Base-by-base conservation (phyloP, 2,113 vertebrate genomes). In the Herpailurus yagouaroundi region DNA sequence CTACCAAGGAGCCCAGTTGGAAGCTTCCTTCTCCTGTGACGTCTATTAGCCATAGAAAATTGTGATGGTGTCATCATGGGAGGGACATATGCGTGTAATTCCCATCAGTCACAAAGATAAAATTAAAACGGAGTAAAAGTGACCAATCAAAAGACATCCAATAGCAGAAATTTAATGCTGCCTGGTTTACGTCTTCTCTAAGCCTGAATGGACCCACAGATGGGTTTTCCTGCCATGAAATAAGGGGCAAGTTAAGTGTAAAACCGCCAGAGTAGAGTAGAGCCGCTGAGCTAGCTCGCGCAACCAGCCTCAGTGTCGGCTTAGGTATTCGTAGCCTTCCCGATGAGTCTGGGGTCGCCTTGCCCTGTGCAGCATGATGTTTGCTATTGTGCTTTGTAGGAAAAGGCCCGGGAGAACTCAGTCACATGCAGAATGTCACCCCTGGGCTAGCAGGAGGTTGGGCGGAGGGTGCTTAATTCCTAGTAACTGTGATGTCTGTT, bases 281-380 rank as follows among this genome's bases (percentile, higher is more conserved):
- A 33, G 64, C 36, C 0, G 0, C 1, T 0, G 71, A 41, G 7
- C 71, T 74, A 41, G 9, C 71, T 81, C 1, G 3, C 29, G 36
- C 13, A 63, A n/a, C 23, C 36, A 2, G 14, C 60, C 36, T 11
- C 52, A 23, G 2, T 7, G 2, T 10, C 38, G 12, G 11, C 9
- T 31, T 16, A 27, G 66, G 55, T 73, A n/a, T n/a, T 27, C 18
- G 12, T 23, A 38, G 81, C 23, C 84, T 33, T 69, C 31, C 12
- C 0, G 15, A 33, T 4, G 64, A 55, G 80, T 41, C 82, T 48
- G n/a, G 31, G 27, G 29, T 23, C 4, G 1, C 45, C 36, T 25
- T 25, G 31, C 12, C 23, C 12, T 5, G 23, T 68, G 25, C 0
- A 0, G 0, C 6, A 5, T 7, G 29, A 0, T 23, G 16, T 89